Conservation (phyloP, 2,888 invertebrate genomes). For the Odontothrips loti region DNA sequence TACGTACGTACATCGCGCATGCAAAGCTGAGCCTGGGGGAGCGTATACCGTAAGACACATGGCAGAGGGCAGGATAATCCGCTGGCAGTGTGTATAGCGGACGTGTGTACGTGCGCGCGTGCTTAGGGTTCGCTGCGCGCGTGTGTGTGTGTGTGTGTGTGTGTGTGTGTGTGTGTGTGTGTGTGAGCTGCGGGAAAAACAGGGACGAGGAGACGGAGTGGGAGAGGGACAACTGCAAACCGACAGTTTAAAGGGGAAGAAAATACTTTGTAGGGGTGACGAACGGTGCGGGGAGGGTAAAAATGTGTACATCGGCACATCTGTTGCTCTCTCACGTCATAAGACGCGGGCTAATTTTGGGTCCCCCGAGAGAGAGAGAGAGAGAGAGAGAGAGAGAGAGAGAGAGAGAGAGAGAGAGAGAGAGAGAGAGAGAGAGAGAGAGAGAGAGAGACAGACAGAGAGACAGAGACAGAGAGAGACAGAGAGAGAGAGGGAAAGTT, state of each 20-base stretch:
- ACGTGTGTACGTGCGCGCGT: no score
- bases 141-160: no score
- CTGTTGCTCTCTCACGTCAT: conserved; percentile 7
- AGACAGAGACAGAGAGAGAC: neutral
- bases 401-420: neutral
- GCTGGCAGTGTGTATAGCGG: no score
- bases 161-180: no score
- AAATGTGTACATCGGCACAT: neutral
- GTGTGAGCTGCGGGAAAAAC: no score
- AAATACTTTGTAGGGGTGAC: neutral
- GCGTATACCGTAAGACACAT: no score
- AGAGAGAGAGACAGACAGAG: neutral
- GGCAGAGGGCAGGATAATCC: no score
- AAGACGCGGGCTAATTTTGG: neutral
- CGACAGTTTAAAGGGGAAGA: no score
- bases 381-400: neutral
- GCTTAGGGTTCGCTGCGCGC: no score
- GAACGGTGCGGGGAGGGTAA: neutral
- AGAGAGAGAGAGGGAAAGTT: neutral
- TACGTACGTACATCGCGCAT: no score
- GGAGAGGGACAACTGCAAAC: neutral
- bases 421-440: neutral
- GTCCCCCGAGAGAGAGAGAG: neutral
- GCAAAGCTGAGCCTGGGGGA: no score
- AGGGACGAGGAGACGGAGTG: neutral